A percentile compares a stretch with the other conserved stretches of the same genome.
phyloP scores from a whole-genome alignment of 2,797 vertebrate genomes.

The Agapornis canus region DNA sequence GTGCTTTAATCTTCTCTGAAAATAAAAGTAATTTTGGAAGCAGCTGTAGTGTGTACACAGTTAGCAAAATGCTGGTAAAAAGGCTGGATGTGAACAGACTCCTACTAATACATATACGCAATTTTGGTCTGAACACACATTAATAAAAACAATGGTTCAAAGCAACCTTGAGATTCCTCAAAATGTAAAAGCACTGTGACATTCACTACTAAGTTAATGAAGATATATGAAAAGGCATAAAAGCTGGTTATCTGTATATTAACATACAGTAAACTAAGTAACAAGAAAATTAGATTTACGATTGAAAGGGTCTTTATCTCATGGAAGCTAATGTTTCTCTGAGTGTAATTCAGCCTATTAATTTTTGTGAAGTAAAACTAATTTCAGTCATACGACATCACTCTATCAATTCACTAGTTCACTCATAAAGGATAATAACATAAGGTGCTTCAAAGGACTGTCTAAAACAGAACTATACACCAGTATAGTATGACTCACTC shows the following conservation, averaged over 20 bases:
- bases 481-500: neutral
- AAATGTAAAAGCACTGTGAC: neutral
- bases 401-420: neutral
- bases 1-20: neutral
- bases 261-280: neutral
- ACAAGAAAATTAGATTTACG: neutral
- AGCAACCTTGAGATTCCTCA: neutral
- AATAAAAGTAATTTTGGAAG: neutral
- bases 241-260: neutral
- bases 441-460: neutral
- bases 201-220: neutral
- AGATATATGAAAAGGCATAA: neutral
- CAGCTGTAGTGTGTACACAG: neutral
- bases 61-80: neutral
- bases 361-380: slow-evolving; percentile 17
- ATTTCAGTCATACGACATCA: neutral
- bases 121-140: neutral
- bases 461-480: neutral
- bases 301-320: neutral
- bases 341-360: neutral
- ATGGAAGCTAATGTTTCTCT: neutral
- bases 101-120: neutral
- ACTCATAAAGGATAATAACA: neutral
- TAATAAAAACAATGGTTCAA: neutral
- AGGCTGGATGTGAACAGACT: neutral